Evolutionary conservation across 2,888 invertebrate species (phyloP).

Genomic region (Hydraecia micacea): DNA sequence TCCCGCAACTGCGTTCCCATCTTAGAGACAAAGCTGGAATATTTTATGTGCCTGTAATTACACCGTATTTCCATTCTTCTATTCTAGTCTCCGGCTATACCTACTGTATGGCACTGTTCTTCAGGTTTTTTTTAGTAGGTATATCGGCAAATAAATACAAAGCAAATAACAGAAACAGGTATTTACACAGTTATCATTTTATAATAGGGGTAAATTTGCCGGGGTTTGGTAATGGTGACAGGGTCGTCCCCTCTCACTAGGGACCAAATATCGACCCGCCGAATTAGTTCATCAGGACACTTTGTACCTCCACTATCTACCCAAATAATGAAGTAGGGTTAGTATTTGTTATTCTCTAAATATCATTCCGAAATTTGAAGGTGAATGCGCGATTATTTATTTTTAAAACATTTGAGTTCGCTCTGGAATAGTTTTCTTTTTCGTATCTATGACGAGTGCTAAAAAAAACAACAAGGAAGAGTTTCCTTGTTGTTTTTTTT

Average conservation of each 20-base stretch:
- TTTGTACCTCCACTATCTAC: not conserved
- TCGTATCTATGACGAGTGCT: too few species aligned
- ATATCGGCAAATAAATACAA: not conserved
- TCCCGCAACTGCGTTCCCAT: too few species aligned
- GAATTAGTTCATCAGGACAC: constrained; percentile 21
- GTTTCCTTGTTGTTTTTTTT: too few species aligned
- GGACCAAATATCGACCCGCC: constrained; percentile 42
- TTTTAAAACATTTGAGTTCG: not conserved
- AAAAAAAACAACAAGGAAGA: too few species aligned
- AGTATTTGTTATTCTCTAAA: not conserved
- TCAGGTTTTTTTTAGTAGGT: not conserved
- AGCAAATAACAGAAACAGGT: constrained; percentile 16
- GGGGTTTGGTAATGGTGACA: not conserved
- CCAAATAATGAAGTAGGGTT: constrained; percentile 8
- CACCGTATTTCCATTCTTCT: too few species aligned
- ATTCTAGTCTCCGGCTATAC: not conserved
- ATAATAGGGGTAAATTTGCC: constrained; percentile 12
- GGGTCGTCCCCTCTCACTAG: constrained; percentile 33
- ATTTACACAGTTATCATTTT: constrained; percentile 15
- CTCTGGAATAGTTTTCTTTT: not conserved
- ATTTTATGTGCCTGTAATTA: too few species aligned
- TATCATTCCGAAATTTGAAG: constrained; percentile 1
- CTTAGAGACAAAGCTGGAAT: too few species aligned
- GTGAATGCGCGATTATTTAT: not conserved
- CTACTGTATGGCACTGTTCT: not conserved